Evolutionary conservation across 2,113 vertebrate genomes (phyloP).

Genomic region (Theristicus caerulescens): DNA sequence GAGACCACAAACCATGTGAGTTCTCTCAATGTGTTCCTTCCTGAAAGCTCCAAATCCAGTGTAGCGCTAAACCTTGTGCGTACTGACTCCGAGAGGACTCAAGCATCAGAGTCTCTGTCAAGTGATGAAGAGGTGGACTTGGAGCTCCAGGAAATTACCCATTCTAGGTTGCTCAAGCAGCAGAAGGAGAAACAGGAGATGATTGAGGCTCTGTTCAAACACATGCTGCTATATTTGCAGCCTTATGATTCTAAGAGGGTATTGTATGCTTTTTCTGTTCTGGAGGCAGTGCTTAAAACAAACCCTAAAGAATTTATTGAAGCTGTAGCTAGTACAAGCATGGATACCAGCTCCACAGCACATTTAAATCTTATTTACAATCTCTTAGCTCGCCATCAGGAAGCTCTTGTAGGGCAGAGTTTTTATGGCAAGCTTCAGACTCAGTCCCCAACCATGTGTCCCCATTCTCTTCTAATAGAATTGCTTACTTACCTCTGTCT

Average conservation of each 20-base stretch:
- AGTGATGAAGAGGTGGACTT: conserved; percentile 90
- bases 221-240: conserved; percentile 87
- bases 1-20: not conserved
- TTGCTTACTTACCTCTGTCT: conserved; percentile 90
- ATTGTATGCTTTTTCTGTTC: conserved; percentile 87
- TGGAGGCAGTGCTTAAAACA: conserved; percentile 90
- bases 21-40: not conserved
- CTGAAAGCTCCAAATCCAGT: conserved; percentile 23
- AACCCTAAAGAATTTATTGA: conserved; percentile 89
- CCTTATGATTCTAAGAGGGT: conserved; percentile 86
- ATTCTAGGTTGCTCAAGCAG: conserved; percentile 79
- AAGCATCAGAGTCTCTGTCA: conserved; percentile 91
- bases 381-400: conserved; percentile 92
- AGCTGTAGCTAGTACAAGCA: conserved; percentile 82
- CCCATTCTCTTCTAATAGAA: conserved; percentile 88
- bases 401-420: conserved; percentile 85
- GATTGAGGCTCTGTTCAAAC: conserved; percentile 86
- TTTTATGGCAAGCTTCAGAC: conserved; percentile 88
- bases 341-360: conserved; percentile 90
- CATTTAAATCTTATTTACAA: conserved; percentile 94
- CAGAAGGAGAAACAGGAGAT: conserved; percentile 84
- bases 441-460: conserved; percentile 73
- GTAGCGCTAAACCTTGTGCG: conserved; percentile 53
- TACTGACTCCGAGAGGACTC: conserved; percentile 88
- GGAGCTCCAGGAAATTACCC: conserved; percentile 86